Evolutionary conservation across 1,140 invertebrate genomes (phyloP).

Genomic region (Lordiphosa collinella): DNA sequence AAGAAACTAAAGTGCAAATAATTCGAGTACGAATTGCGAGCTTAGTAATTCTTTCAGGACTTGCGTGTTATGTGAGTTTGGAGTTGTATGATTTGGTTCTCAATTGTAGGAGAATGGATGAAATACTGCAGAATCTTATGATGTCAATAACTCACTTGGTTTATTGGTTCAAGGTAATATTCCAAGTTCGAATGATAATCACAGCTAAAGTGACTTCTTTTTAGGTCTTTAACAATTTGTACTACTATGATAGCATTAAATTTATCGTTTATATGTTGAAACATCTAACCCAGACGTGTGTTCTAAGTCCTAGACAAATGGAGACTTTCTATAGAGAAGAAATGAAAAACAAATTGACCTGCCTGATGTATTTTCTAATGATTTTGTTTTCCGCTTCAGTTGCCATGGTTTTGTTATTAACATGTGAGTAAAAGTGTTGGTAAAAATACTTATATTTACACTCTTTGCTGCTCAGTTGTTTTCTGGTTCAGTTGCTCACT

Average conservation of each 20-base stretch:
- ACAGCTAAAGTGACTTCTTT: neutral
- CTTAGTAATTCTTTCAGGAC: neutral
- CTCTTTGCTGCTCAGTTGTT: too few species aligned
- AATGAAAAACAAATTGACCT: neutral
- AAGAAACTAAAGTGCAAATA: neutral
- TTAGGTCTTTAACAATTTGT: neutral
- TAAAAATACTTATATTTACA: too few species aligned
- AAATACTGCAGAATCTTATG: too few species aligned
- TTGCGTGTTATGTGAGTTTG: neutral
- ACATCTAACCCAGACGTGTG: neutral
- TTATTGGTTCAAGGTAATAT: constrained; percentile 7
- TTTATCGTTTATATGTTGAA: neutral
- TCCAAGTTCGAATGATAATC: neutral
- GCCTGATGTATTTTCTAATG: neutral
- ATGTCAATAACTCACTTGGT: constrained; percentile 1
- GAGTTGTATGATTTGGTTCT: constrained; percentile 1
- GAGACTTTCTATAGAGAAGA: neutral
- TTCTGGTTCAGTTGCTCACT: too few species aligned
- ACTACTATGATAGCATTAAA: constrained; percentile 3
- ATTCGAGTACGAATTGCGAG: neutral
- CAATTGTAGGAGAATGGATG: neutral
- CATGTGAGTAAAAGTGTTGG: neutral
- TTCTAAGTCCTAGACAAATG: neutral
- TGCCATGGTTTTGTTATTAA: neutral
- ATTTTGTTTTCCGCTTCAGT: neutral